Conservation (phyloP, 2,113 vertebrate species). For the Hassar affinis region DNA sequence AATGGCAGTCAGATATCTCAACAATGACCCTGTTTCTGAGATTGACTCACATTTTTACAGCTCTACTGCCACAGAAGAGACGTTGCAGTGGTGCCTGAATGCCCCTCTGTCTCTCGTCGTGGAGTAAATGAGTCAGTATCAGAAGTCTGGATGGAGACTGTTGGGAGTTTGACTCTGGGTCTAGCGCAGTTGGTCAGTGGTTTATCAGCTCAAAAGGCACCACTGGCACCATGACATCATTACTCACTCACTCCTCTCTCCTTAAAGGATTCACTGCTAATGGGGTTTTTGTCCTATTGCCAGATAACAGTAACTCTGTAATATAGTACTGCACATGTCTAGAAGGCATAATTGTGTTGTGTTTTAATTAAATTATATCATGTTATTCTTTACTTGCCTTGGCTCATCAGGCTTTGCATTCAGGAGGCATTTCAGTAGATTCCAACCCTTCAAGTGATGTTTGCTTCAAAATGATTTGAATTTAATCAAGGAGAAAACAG, state of each 20-base stretch:
- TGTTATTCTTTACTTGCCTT: background rate
- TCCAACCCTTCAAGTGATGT: too few relatives aligned
- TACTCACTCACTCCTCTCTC: constrained; percentile 20
- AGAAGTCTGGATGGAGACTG: constrained; percentile 27
- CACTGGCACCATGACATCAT: constrained; percentile 32
- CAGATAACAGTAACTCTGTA: constrained; percentile 37
- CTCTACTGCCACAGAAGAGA: constrained; percentile 3
- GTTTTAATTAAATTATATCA: background rate
- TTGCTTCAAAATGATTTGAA: too few relatives aligned
- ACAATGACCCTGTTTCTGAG: constrained; percentile 36
- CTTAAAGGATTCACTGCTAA: constrained; percentile 33
- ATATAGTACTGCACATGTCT: constrained; percentile 1
- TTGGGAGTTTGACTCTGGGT: constrained; percentile 46
- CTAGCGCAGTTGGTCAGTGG: constrained; percentile 36
- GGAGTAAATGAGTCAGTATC: constrained; percentile 43
- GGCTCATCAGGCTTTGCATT: too few relatives aligned
- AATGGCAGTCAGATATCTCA: constrained; percentile 19
- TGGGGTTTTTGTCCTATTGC: constrained; percentile 37
- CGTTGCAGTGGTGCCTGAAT: constrained; percentile 36
- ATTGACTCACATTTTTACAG: constrained; percentile 25
- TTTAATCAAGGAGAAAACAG: too few relatives aligned
- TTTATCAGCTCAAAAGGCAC: constrained; percentile 42
- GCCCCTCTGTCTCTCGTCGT: constrained; percentile 51
- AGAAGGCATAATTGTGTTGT: background rate
- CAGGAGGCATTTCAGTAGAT: too few relatives aligned